These are phyloP conservation scores for Troides helena DNA, from an alignment of 2,888 invertebrate genomes.

Conservation along the genomic window DNA sequence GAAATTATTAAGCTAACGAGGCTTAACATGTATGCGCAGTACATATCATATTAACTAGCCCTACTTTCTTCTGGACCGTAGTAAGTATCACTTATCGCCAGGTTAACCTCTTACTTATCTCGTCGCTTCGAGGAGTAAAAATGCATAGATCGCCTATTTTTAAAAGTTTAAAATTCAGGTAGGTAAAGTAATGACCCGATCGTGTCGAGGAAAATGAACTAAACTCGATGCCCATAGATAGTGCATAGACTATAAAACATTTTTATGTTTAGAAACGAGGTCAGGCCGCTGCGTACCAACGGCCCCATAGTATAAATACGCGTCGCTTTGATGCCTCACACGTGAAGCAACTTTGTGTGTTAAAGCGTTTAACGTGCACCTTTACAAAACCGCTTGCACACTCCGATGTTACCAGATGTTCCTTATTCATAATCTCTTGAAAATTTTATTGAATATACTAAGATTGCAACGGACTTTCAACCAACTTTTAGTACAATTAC, in stretches of 20 bases:
- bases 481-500: too few species aligned
- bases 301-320: slow-evolving; percentile 35
- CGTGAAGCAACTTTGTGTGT: slow-evolving; percentile 44
- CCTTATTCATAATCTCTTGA: not conserved
- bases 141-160: not conserved
- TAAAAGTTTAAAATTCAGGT: not conserved
- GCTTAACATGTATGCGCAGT: too few species aligned
- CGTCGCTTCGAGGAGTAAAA: not conserved
- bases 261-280: slow-evolving; percentile 28
- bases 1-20: too few species aligned
- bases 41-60: too few species aligned
- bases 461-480: not conserved
- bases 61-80: too few species aligned
- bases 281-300: slow-evolving; percentile 21
- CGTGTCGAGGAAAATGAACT: slow-evolving; percentile 15
- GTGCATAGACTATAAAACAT: slow-evolving; percentile 22
- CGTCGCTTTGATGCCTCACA: slow-evolving; percentile 45
- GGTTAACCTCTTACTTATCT: too few species aligned
- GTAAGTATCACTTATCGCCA: too few species aligned
- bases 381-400: slow-evolving; percentile 14
- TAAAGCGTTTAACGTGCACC: slow-evolving; percentile 14
- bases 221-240: slow-evolving; percentile 15
- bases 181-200: slow-evolving; percentile 10
- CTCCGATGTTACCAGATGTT: not conserved
- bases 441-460: not conserved